Conservation (phyloP, 2,888 invertebrate species). For the Idaea aversata region DNA sequence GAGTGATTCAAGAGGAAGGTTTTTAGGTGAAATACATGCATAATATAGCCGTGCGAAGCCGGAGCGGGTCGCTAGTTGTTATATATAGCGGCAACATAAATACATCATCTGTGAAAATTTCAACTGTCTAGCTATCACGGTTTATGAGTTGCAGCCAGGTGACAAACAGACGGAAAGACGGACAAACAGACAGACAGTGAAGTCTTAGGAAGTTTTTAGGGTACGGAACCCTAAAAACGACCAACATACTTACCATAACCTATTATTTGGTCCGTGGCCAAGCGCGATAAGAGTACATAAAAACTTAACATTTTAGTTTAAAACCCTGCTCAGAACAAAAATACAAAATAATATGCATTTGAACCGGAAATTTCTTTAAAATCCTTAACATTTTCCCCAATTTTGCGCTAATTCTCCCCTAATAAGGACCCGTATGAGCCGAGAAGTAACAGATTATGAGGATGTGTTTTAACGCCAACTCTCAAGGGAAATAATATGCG, state of each 20-base stretch:
- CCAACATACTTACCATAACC: conserved; percentile 9
- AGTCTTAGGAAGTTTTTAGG: too few relatives aligned
- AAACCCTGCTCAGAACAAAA: neutral
- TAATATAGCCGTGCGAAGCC: too few relatives aligned
- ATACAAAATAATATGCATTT: neutral
- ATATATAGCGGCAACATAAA: too few relatives aligned
- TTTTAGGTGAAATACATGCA: too few relatives aligned
- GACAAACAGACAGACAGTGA: too few relatives aligned
- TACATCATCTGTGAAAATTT: too few relatives aligned
- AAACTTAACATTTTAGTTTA: neutral
- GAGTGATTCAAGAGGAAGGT: too few relatives aligned
- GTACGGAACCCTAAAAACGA: neutral
- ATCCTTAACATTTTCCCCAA: neutral
- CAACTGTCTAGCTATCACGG: too few relatives aligned
- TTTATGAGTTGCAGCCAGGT: too few relatives aligned
- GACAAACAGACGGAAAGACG: too few relatives aligned
- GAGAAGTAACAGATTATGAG: neutral
- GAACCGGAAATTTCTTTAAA: neutral
- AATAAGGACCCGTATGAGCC: neutral
- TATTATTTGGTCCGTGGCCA: conserved; percentile 12
- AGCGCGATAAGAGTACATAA: neutral
- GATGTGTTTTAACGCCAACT: neutral
- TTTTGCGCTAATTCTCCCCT: neutral
- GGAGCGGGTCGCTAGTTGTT: too few relatives aligned
- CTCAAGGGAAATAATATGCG: neutral